Evolutionary conservation across 1,140 invertebrate species (phyloP).

Genomic region (Bombus vancouverensis): DNA sequence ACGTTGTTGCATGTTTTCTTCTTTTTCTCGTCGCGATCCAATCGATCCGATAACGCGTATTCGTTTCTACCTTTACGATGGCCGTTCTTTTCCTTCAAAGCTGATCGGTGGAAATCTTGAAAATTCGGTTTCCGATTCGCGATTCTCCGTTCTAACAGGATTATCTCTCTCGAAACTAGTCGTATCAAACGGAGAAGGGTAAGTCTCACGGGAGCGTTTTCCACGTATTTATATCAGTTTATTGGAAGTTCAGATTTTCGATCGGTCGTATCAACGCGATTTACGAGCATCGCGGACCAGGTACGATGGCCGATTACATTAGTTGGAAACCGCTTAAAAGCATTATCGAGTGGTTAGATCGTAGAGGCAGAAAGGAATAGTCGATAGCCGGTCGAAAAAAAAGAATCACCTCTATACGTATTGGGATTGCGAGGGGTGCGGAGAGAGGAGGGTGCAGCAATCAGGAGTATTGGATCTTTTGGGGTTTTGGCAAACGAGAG

Average conservation of each 20-base stretch:
- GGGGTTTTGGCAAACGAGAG: slow-evolving; percentile 25
- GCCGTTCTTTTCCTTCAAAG: slow-evolving; percentile 37
- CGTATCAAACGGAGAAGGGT: slow-evolving; percentile 16
- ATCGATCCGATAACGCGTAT: slow-evolving; percentile 1
- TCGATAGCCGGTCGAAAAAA: background rate
- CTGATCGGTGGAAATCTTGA: slow-evolving; percentile 23
- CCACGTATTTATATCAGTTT: slow-evolving; percentile 72
- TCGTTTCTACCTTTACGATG: slow-evolving; percentile 45
- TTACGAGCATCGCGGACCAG: slow-evolving; percentile 59
- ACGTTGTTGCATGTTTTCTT: background rate
- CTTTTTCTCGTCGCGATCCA: background rate
- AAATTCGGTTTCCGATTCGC: slow-evolving; percentile 36
- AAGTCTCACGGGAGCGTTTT: slow-evolving; percentile 67
- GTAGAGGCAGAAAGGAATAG: too few relatives aligned
- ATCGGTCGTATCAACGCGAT: slow-evolving; percentile 56
- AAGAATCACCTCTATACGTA: background rate
- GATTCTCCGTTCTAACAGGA: slow-evolving; percentile 21
- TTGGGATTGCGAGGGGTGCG: background rate
- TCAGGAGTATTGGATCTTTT: slow-evolving; percentile 8
- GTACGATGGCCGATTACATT: slow-evolving; percentile 8
- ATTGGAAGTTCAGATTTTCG: slow-evolving; percentile 60
- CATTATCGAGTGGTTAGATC: background rate
- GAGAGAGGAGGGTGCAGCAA: background rate
- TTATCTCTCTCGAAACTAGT: background rate
- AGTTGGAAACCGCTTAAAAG: background rate